Percentiles rank a stretch among this genome's conserved stretches.
phyloP scores from a whole-genome alignment of 1,140 invertebrate genomes.

The Ips typographus region DNA sequence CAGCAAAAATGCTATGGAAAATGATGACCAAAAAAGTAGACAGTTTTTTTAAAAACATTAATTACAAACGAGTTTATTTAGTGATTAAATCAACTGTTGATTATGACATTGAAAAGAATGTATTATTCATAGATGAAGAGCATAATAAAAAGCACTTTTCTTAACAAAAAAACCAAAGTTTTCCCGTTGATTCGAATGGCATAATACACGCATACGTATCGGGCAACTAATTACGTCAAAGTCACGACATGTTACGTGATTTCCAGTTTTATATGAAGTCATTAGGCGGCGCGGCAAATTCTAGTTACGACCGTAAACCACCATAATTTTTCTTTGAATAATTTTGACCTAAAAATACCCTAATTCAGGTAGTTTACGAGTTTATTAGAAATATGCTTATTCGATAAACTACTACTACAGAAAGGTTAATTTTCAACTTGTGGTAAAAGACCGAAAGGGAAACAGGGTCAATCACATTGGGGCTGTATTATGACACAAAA shows the following conservation, averaged over 20 bases:
- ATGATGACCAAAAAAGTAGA: too few species aligned
- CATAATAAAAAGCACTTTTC: conserved; percentile 21
- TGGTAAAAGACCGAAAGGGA: background rate
- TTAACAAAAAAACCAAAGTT: conserved; percentile 12
- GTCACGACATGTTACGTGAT: conserved; percentile 30
- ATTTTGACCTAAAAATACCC: too few species aligned
- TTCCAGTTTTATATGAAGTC: conserved; percentile 25
- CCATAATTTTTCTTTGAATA: conserved; percentile 8
- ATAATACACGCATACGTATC: conserved; percentile 30
- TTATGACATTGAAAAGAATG: conserved; percentile 25
- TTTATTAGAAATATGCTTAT: too few species aligned
- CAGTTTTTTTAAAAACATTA: too few species aligned
- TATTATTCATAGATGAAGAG: conserved; percentile 17
- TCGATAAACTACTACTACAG: too few species aligned
- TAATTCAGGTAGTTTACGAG: too few species aligned
- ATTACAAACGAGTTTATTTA: too few species aligned
- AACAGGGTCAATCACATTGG: background rate
- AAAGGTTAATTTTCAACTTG: too few species aligned
- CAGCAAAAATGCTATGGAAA: too few species aligned
- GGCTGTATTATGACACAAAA: too few species aligned
- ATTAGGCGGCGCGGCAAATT: conserved; percentile 16
- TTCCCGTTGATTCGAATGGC: conserved; percentile 18
- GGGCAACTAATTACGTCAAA: conserved; percentile 26
- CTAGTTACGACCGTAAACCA: conserved; percentile 8
- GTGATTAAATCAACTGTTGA: conserved; percentile 2